Percentiles rank a stretch among this genome's conserved stretches.
Conservation (phyloP, 2,797 vertebrate species). For the Diglossa cyanea region DNA sequence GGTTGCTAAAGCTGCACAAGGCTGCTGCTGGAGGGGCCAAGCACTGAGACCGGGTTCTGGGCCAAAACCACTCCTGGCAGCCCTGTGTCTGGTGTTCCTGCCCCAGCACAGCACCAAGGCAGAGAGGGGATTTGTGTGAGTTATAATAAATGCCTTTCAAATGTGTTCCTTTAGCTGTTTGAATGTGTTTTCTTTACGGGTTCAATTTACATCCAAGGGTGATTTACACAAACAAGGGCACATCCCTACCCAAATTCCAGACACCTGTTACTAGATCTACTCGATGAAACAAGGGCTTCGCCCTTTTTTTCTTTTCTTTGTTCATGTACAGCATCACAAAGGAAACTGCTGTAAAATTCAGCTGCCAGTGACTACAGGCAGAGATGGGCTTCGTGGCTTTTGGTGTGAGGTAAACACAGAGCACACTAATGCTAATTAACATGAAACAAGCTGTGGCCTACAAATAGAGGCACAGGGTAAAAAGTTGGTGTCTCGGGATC, state of each 20-base stretch:
- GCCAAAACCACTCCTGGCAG: not conserved
- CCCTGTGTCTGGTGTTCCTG: not conserved
- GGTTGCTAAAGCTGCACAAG: not conserved
- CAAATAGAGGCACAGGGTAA: not conserved
- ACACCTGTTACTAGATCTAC: too few relatives aligned
- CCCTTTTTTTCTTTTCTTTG: not conserved
- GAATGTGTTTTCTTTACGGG: not conserved
- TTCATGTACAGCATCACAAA: not conserved
- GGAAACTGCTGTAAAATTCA: not conserved
- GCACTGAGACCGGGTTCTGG: accelerated
- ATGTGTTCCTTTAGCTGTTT: not conserved
- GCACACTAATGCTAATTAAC: not conserved
- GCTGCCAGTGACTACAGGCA: not conserved
- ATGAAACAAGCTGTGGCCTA: not conserved
- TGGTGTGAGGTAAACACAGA: not conserved
- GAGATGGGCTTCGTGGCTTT: not conserved
- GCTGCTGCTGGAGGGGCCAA: accelerated
- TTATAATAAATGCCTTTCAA: not conserved
- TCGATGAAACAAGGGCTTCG: not conserved
- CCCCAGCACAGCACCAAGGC: not conserved
- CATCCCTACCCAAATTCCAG: not conserved
- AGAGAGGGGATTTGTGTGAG: not conserved
- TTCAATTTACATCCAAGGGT: not conserved
- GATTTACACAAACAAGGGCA: not conserved
- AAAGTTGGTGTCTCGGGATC: not conserved